Percentiles rank a stretch among this genome's conserved stretches.
These are phyloP conservation scores for Geotrypetes seraphini DNA, from an alignment of 2,797 vertebrate genomes.

Conservation along the genomic window DNA sequence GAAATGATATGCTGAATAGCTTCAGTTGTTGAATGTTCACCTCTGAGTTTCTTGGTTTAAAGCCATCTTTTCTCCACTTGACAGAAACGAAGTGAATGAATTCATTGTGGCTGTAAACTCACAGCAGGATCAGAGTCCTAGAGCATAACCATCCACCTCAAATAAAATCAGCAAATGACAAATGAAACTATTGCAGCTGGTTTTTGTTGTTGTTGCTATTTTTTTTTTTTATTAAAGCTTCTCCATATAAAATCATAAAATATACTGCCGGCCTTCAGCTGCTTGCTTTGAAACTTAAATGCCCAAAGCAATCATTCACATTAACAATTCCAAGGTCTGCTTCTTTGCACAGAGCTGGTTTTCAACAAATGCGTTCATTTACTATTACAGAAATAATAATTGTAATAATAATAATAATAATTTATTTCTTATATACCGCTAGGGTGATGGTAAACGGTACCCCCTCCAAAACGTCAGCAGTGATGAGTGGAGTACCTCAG, in stretches of 20 bases:
- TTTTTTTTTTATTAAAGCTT: neutral
- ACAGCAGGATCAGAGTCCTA: constrained; percentile 1
- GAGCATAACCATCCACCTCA: constrained; percentile 3
- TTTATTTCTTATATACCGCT: too few relatives aligned
- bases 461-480: too few relatives aligned
- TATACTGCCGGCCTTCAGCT: neutral
- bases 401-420: too few relatives aligned
- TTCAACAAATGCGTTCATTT: too few relatives aligned
- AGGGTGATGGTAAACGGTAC: too few relatives aligned
- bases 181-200: neutral
- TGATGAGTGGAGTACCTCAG: too few relatives aligned
- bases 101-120: constrained; percentile 17
- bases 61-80: constrained; percentile 17
- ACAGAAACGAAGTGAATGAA: constrained; percentile 13
- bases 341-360: too few relatives aligned
- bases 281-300: too few relatives aligned
- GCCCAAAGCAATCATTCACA: too few relatives aligned
- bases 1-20: constrained; percentile 19
- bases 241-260: neutral
- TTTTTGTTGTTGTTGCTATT: too few relatives aligned
- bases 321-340: too few relatives aligned
- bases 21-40: constrained; percentile 14
- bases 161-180: constrained; percentile 14
- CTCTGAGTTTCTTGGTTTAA: constrained; percentile 21
- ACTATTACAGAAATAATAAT: too few relatives aligned